A percentile compares a stretch with the other conserved stretches of the same genome.
Evolutionary conservation across 2,113 vertebrate species (phyloP).

Genomic region (Dipodomys stephensi): DNA sequence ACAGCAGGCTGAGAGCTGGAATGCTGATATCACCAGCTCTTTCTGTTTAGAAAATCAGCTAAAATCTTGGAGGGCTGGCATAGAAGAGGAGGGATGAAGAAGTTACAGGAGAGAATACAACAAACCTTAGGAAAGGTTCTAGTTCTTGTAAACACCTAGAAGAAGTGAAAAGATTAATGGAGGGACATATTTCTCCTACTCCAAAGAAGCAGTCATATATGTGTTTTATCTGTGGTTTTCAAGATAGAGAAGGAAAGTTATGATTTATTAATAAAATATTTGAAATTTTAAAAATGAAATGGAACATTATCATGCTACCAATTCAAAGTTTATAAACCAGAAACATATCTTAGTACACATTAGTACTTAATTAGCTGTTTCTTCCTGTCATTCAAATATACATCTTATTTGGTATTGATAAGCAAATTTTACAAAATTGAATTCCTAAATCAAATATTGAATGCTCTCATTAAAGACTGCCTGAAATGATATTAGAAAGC

Average conservation of each 20-base stretch:
- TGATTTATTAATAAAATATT: neutral
- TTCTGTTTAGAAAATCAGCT: neutral
- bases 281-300: neutral
- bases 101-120: neutral
- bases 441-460: constrained; percentile 43
- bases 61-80: neutral
- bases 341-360: neutral
- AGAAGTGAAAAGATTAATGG: neutral
- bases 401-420: neutral
- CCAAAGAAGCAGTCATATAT: neutral
- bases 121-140: neutral
- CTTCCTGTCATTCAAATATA: neutral
- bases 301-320: neutral
- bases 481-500: constrained; percentile 52
- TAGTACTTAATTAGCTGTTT: neutral
- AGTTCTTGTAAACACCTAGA: no score
- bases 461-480: constrained; percentile 28
- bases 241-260: neutral
- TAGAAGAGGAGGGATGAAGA: neutral
- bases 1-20: no score
- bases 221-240: neutral
- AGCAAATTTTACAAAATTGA: constrained; percentile 12
- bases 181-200: neutral
- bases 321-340: neutral
- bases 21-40: neutral